phyloP scores from a whole-genome alignment of 1,140 invertebrate genomes.

The Drosophila murphyi region DNA sequence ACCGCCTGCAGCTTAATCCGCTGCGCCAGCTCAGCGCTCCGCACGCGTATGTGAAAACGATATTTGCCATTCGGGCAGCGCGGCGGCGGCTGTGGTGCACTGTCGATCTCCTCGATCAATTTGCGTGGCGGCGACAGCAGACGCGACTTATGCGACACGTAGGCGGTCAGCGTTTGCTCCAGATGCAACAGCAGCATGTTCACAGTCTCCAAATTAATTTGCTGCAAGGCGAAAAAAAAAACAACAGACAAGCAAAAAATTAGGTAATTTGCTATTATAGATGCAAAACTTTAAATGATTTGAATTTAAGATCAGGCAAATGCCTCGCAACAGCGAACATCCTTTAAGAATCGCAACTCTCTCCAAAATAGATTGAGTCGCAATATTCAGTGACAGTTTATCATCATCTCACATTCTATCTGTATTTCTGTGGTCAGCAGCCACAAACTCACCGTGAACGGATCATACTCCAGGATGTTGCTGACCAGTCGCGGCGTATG shows the following conservation, averaged over 20 bases:
- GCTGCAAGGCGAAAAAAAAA: conserved; percentile 85
- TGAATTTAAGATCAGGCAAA: conserved; percentile 67
- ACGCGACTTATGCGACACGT: conserved; percentile 92
- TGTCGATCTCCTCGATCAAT: conserved; percentile 91
- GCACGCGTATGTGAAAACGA: conserved; percentile 79
- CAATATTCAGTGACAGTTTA: conserved; percentile 82
- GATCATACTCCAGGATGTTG: conserved; percentile 91
- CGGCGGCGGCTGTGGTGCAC: conserved; percentile 87
- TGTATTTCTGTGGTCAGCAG: neutral
- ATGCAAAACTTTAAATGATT: neutral
- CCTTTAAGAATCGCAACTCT: conserved; percentile 65
- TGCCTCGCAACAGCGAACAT: conserved; percentile 81
- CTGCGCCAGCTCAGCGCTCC: conserved; percentile 70
- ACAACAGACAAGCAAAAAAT: neutral
- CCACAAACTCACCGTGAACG: conserved; percentile 88
- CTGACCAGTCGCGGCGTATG: conserved; percentile 90
- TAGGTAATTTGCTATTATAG: neutral
- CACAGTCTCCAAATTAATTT: conserved; percentile 88
- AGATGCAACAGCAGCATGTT: conserved; percentile 91
- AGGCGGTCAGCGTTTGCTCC: conserved; percentile 91
- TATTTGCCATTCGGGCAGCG: conserved; percentile 88
- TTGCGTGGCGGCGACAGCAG: conserved; percentile 90
- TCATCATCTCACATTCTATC: conserved; percentile 60
- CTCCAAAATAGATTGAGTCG: conserved; percentile 79
- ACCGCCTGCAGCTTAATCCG: conserved; percentile 73